Percentiles rank a stretch among this genome's conserved stretches.
These are phyloP conservation scores for Solenodon paradoxus DNA, from an alignment of 2,113 vertebrate genomes.

Conservation along the genomic window DNA sequence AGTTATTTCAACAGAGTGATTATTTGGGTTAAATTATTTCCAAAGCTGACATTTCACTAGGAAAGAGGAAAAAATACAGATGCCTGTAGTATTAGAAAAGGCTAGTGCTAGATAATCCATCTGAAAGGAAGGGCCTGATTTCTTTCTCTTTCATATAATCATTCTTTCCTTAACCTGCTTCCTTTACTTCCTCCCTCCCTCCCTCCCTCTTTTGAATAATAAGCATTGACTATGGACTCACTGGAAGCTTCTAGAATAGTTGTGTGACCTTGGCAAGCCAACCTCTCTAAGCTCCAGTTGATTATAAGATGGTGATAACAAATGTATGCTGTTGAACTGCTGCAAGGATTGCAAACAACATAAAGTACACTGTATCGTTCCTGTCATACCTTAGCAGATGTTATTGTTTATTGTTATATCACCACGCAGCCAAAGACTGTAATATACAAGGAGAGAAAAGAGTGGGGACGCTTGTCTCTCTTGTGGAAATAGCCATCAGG, in stretches of 20 bases:
- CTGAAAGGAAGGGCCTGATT: not conserved
- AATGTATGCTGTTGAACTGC: not conserved
- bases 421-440: not conserved
- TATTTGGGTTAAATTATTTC: conserved; percentile 77
- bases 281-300: not conserved
- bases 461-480: not conserved
- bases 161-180: not conserved
- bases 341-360: not conserved
- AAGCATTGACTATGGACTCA: not conserved
- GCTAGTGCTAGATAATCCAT: not conserved
- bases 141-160: not conserved
- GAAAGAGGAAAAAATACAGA: not conserved
- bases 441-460: not conserved
- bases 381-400: not conserved
- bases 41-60: conserved; percentile 58
- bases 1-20: conserved; percentile 69
- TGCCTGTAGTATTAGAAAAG: not conserved
- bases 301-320: not conserved
- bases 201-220: not conserved
- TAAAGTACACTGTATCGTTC: not conserved
- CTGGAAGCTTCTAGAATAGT: not conserved
- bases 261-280: not conserved
- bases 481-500: not conserved
- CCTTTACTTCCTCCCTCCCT: not conserved
- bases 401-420: not conserved